Conservation (phyloP, 1,140 invertebrate genomes). For the Chrysopa pallens region DNA sequence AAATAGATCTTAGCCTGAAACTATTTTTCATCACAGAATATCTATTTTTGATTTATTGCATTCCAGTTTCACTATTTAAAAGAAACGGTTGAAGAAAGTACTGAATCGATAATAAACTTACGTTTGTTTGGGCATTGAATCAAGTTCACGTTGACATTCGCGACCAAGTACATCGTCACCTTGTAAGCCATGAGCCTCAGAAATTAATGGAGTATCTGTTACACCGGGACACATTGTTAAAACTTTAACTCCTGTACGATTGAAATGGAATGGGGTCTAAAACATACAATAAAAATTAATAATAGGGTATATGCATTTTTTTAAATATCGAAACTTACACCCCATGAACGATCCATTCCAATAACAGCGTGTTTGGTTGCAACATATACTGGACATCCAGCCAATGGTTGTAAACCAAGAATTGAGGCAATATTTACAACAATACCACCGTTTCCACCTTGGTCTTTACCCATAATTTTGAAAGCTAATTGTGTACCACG, state of each 20-base stretch:
- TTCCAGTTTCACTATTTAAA: too few relatives aligned
- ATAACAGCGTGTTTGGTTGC: constrained; percentile 32
- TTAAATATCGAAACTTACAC: constrained; percentile 13
- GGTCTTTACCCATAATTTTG: constrained; percentile 26
- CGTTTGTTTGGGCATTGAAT: constrained; percentile 13
- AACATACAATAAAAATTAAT: neutral
- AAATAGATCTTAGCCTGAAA: too few relatives aligned
- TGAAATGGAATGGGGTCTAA: constrained; percentile 10
- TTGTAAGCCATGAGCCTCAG: constrained; percentile 19
- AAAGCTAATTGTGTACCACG: constrained; percentile 24
- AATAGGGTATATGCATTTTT: constrained; percentile 1
- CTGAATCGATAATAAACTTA: too few relatives aligned
- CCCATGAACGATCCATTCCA: constrained; percentile 28
- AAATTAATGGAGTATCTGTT: constrained; percentile 15
- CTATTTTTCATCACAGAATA: too few relatives aligned
- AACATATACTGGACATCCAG: constrained; percentile 25
- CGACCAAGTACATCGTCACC: constrained; percentile 23
- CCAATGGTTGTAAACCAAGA: constrained; percentile 22
- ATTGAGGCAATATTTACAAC: constrained; percentile 27
- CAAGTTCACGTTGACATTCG: constrained; percentile 17
- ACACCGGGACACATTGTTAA: constrained; percentile 25
- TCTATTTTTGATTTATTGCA: too few relatives aligned
- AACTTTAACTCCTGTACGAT: constrained; percentile 25
- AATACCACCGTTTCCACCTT: constrained; percentile 24
- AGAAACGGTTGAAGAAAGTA: too few relatives aligned